Percentiles rank a stretch among this genome's conserved stretches.
Evolutionary conservation across 2,888 invertebrate genomes (phyloP).

Genomic region (Copidosoma aretas): DNA sequence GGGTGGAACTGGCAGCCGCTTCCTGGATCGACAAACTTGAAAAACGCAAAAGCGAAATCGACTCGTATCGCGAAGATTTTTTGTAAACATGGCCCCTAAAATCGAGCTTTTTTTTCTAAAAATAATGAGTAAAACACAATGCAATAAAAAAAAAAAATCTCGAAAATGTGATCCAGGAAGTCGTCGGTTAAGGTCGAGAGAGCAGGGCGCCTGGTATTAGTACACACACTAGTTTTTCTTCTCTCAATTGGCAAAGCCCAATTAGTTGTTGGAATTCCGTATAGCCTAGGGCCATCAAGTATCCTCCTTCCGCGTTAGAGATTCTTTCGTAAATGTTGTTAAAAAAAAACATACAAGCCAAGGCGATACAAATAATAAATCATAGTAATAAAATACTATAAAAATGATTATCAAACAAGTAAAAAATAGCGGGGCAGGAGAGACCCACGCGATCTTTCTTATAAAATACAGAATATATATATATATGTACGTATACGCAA

Average conservation of each 20-base stretch:
- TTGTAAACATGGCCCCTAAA: neutral
- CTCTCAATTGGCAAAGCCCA: slow-evolving; percentile 55
- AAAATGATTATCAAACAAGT: neutral
- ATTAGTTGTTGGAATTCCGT: slow-evolving; percentile 60
- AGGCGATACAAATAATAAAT: slow-evolving; percentile 2
- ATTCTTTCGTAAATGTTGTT: slow-evolving; percentile 54
- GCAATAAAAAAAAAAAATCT: too few species aligned
- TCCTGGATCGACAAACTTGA: slow-evolving; percentile 43
- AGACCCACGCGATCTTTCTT: too few species aligned
- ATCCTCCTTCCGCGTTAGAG: slow-evolving; percentile 52
- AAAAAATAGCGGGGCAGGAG: too few species aligned
- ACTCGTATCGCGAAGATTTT: neutral
- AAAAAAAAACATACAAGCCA: too few species aligned
- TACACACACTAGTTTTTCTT: slow-evolving; percentile 57
- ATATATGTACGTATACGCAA: too few species aligned
- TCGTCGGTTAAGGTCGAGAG: slow-evolving; percentile 50
- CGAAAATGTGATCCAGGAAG: slow-evolving; percentile 38
- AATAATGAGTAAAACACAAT: too few species aligned
- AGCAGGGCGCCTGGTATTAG: slow-evolving; percentile 61
- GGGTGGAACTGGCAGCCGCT: slow-evolving; percentile 52
- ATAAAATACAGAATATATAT: too few species aligned
- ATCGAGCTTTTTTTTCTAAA: too few species aligned
- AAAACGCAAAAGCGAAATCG: neutral
- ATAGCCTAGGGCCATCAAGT: neutral
- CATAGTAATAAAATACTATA: slow-evolving; percentile 3